Evolutionary conservation across 2,888 invertebrate genomes (phyloP).

Genomic region (Lasioglossum morio): DNA sequence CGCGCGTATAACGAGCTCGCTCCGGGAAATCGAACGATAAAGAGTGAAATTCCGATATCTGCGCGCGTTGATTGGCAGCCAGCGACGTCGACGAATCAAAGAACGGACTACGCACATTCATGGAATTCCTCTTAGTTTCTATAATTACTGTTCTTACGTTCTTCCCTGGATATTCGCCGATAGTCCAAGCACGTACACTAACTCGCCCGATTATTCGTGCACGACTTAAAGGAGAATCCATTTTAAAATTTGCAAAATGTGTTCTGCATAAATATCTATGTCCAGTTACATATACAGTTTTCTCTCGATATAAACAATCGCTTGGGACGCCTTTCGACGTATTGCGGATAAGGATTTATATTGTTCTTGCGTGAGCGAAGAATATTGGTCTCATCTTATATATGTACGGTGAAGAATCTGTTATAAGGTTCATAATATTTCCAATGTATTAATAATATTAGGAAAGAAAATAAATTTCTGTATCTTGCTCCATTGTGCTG

Average conservation of each 20-base stretch:
- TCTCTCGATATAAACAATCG: too few species aligned
- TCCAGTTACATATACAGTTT: too few species aligned
- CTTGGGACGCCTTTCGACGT: too few species aligned
- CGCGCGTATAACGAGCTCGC: slow-evolving; percentile 35
- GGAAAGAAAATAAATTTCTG: too few species aligned
- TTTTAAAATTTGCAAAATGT: background rate
- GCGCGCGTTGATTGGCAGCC: slow-evolving; percentile 69
- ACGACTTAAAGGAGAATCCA: background rate
- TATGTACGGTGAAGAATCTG: too few species aligned
- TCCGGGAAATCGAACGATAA: slow-evolving; percentile 68
- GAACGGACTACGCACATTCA: slow-evolving; percentile 57
- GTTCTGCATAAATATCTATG: background rate
- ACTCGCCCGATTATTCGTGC: background rate
- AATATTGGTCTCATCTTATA: too few species aligned
- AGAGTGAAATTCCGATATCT: slow-evolving; percentile 79
- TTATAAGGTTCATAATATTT: too few species aligned
- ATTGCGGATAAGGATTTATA: too few species aligned
- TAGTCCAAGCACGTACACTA: background rate
- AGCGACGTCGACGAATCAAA: slow-evolving; percentile 19
- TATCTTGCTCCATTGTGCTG: too few species aligned
- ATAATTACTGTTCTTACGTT: slow-evolving; percentile 4
- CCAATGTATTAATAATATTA: too few species aligned
- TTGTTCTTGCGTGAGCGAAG: too few species aligned
- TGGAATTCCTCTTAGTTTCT: slow-evolving; percentile 74
- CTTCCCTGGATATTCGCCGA: background rate